Evolutionary conservation across 2,797 vertebrate species (phyloP).

Genomic region (Scarus forsteni): DNA sequence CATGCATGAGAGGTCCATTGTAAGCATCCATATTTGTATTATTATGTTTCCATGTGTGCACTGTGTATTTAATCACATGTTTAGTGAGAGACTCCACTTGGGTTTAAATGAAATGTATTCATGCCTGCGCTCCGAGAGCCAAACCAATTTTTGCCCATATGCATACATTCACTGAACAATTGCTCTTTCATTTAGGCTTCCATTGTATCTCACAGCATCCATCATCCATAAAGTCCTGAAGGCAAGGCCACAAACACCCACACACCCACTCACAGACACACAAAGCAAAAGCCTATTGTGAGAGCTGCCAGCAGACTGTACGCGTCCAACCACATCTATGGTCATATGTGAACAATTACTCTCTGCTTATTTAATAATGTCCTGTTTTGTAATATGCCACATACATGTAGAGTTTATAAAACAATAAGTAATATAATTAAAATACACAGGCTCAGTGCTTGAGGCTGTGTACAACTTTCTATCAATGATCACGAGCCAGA

Average conservation of each 20-base stretch:
- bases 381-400: background rate
- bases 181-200: conserved; percentile 69
- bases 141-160: conserved; percentile 39
- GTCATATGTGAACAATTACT: conserved; percentile 12
- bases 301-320: conserved; percentile 42
- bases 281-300: conserved; percentile 40
- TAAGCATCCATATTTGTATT: conserved; percentile 29
- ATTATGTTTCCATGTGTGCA: conserved; percentile 24
- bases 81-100: conserved; percentile 29
- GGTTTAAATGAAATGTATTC: conserved; percentile 4
- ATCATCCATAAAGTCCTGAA: conserved; percentile 65
- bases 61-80: background rate
- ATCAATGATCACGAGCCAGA: conserved; percentile 49
- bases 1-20: conserved; percentile 1
- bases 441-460: conserved; percentile 18
- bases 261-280: conserved; percentile 47
- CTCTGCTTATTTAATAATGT: conserved; percentile 17
- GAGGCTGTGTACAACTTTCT: conserved; percentile 12
- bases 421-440: conserved; percentile 20
- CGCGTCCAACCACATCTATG: conserved; percentile 12
- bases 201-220: conserved; percentile 71
- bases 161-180: conserved; percentile 61
- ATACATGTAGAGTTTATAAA: conserved; percentile 18
- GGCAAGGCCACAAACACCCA: conserved; percentile 58
- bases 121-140: conserved; percentile 7